These are phyloP conservation scores for Drosophila barbarae DNA, from an alignment of 2,888 invertebrate genomes.

Conservation along the genomic window DNA sequence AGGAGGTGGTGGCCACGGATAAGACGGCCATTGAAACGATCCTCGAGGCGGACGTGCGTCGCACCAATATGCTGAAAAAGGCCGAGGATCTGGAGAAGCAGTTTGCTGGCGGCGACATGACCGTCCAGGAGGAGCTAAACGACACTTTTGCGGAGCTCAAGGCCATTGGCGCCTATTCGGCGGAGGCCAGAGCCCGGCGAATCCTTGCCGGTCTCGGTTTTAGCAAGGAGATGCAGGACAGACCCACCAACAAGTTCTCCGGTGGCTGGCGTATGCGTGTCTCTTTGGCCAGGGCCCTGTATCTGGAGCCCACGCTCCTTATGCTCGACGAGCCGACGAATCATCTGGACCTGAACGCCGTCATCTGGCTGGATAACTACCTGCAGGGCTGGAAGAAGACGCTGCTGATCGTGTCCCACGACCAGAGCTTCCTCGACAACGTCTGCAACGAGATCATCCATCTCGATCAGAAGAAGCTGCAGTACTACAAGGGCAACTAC, in stretches of 20 bases:
- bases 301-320: slow-evolving; percentile 97
- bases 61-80: slow-evolving; percentile 89
- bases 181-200: slow-evolving; percentile 96
- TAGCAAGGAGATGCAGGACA: slow-evolving; percentile 91
- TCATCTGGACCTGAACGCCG: slow-evolving; percentile 99
- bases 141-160: slow-evolving; percentile 96
- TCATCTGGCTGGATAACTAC: slow-evolving; percentile 99
- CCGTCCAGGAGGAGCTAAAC: slow-evolving; percentile 88
- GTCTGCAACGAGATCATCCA: slow-evolving; percentile 99
- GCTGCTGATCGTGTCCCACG: slow-evolving; percentile 98
- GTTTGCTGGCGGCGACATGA: slow-evolving; percentile 86
- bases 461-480: slow-evolving; percentile 94
- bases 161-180: slow-evolving; percentile 98
- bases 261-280: slow-evolving; percentile 99
- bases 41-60: slow-evolving; percentile 94
- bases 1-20: slow-evolving; percentile 97
- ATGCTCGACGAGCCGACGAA: slow-evolving; percentile 99
- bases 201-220: slow-evolving; percentile 99
- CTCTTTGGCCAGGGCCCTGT: slow-evolving; percentile 96
- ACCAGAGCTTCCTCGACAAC: slow-evolving; percentile 99
- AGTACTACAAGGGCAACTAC: slow-evolving; percentile 98
- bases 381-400: slow-evolving; percentile 99
- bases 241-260: slow-evolving; percentile 93
- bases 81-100: slow-evolving; percentile 89
- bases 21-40: slow-evolving; percentile 96